A percentile compares a stretch with the other conserved stretches of the same genome.
These are phyloP conservation scores for Frieseomelitta varia DNA, from an alignment of 1,140 invertebrate species.

Conservation along the genomic window DNA sequence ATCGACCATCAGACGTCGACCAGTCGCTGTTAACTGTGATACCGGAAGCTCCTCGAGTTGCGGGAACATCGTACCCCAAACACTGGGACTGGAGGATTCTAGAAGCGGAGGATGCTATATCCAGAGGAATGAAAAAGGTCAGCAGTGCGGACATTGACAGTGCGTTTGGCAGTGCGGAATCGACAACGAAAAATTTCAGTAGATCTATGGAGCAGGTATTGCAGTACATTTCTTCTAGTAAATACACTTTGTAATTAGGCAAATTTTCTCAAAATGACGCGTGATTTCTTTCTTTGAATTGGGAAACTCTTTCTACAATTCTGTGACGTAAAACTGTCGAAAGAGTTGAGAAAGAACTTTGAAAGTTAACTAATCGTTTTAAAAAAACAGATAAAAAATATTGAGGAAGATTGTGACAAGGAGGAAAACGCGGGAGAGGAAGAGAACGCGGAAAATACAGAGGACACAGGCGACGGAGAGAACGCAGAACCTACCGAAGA, in stretches of 20 bases:
- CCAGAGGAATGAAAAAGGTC: conserved; percentile 66
- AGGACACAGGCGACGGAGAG: conserved; percentile 28
- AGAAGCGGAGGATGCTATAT: conserved; percentile 76
- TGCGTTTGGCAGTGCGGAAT: conserved; percentile 73
- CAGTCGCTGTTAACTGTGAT: conserved; percentile 85
- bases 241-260: background rate
- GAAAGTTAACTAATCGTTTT: conserved; percentile 48
- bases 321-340: background rate
- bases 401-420: conserved; percentile 48
- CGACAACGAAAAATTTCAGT: conserved; percentile 38
- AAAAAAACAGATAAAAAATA: conserved; percentile 62
- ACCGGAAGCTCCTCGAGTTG: conserved; percentile 90
- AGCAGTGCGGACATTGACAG: conserved; percentile 66
- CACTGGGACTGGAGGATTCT: conserved; percentile 89
- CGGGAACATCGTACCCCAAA: conserved; percentile 85
- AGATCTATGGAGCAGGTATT: conserved; percentile 54
- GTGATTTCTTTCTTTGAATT: too few relatives aligned
- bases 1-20: conserved; percentile 89
- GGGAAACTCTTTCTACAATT: too few relatives aligned
- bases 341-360: background rate
- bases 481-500: conserved; percentile 55
- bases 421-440: background rate
- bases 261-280: background rate
- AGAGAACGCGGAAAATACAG: conserved; percentile 57
- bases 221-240: background rate